phyloP scores from a whole-genome alignment of 1,140 invertebrate genomes.

The Drosophila prosaltans region DNA sequence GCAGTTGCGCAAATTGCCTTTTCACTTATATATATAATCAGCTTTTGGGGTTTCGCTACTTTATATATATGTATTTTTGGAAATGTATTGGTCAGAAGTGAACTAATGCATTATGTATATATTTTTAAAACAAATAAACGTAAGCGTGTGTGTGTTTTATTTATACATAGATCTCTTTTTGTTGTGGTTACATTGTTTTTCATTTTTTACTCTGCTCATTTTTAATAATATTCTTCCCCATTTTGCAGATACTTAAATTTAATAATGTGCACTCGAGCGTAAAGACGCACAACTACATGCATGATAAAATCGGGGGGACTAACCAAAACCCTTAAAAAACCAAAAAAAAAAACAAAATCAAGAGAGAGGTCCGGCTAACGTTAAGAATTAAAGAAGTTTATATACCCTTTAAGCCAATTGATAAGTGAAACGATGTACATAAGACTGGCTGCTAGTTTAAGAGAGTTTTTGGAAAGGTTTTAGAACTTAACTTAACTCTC shows the following conservation, averaged over 20 bases:
- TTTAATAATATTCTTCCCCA: conserved; percentile 43
- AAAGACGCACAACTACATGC: conserved; percentile 40
- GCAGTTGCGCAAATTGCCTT: conserved; percentile 63
- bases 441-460: too few species aligned
- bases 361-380: not conserved
- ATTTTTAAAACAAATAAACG: conserved; percentile 36
- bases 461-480: too few species aligned
- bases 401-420: not conserved
- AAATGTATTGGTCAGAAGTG: conserved; percentile 13
- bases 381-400: not conserved
- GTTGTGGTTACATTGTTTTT: conserved; percentile 24
- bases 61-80: conserved; percentile 36
- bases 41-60: conserved; percentile 39
- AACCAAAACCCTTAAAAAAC: not conserved
- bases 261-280: conserved; percentile 62
- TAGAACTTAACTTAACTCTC: too few species aligned
- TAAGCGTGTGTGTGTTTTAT: not conserved
- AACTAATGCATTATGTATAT: conserved; percentile 68
- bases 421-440: too few species aligned
- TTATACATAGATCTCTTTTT: conserved; percentile 28
- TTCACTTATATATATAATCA: conserved; percentile 44
- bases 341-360: conserved; percentile 1
- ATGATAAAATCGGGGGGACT: conserved; percentile 2
- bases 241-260: conserved; percentile 60
- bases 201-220: conserved; percentile 5